Percentiles rank a stretch among this genome's conserved stretches.
phyloP scores from a whole-genome alignment of 2,797 vertebrate genomes.

The Novumbra hubbsi region DNA sequence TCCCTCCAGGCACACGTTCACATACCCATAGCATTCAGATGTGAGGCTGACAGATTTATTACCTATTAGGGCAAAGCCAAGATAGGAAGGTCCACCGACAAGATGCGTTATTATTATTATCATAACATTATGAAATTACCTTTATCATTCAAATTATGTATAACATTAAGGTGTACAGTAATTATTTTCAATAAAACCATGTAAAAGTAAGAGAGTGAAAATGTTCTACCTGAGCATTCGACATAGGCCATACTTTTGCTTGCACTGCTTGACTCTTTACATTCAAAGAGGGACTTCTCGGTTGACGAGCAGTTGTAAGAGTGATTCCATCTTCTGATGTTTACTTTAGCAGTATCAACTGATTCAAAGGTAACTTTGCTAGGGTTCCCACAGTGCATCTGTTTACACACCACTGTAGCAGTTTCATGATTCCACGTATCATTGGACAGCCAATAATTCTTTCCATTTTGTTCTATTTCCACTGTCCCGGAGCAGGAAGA shows the following conservation, averaged over 20 bases:
- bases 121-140: not conserved
- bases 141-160: too few relatives aligned
- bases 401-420: not conserved
- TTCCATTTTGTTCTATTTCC: not conserved
- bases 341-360: not conserved
- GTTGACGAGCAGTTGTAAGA: not conserved
- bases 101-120: too few relatives aligned
- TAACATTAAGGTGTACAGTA: too few relatives aligned
- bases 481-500: not conserved
- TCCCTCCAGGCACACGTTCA: not conserved
- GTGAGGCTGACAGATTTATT: not conserved
- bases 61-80: not conserved
- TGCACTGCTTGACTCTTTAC: conserved; percentile 5
- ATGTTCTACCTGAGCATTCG: not conserved
- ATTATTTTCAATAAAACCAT: not conserved
- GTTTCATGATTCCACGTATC: not conserved
- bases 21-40: conserved; percentile 51
- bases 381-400: conserved; percentile 2
- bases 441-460: not conserved
- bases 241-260: conserved; percentile 37
- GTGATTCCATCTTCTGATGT: not conserved
- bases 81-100: too few relatives aligned
- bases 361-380: not conserved
- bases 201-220: not conserved
- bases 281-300: not conserved